Evolutionary conservation across 2,888 invertebrate genomes (phyloP), one percentile per base, ranked within the genome.

Genomic region (Nipponacmea schrenckii): DNA sequence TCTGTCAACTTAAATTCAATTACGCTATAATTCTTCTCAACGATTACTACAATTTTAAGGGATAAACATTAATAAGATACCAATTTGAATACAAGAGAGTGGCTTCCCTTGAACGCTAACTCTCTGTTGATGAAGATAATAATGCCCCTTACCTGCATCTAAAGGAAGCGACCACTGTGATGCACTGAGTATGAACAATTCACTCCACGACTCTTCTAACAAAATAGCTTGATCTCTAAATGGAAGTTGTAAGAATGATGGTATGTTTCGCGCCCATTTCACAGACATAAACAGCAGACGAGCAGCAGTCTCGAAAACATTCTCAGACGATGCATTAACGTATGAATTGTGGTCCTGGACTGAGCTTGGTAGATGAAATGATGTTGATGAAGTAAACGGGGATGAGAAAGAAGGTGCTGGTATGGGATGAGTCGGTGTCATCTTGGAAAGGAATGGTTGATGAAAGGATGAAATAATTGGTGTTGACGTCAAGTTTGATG

Each of bases 151-250:
- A 93, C 94, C 92, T 90, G 94, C 93, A 77, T 94, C 93, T 48
- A 95, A 91, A 24, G 92, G 92, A 74, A 94, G 91, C 1, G 93
- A 92, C 92, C 94, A 94, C 85, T 96, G 95, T 0, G 95, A 94
- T 12, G 95, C 94, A 45, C 94, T 95, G 14, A 96, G 88, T 1
- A 95, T 91, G 86, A 95, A 95, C 5, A 96, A 89, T 86, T 95
- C 95, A 81, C 93, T 93, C 96, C 96, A 96, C 45, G 94, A 93
- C 84, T 92, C 93, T 83, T 94, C 93, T 69, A 96, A 89, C 56
- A 96, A 90, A 68, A 92, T 91, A 0, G 92, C 92, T 85, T 95
- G 95, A 82, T 95, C 95, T 66, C 92, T 88, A 78, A 91, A 92
- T 0, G 93, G 92, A 69, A 93, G 89, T 91, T 94, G 93, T 20